These are phyloP conservation scores for Nibea albiflora DNA, from an alignment of 2,113 vertebrate species.

Conservation along the genomic window DNA sequence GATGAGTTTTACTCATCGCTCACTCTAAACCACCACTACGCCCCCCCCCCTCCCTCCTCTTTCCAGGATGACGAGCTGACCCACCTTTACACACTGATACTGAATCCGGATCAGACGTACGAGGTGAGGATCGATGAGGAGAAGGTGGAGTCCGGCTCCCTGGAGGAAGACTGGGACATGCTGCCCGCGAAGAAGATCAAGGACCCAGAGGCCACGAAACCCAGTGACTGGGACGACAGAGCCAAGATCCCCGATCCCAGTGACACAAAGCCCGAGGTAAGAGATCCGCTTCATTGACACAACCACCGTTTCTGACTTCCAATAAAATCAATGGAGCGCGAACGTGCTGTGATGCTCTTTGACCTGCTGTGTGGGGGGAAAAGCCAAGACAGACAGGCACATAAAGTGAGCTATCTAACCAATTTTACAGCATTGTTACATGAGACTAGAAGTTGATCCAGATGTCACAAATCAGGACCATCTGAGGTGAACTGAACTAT, in stretches of 20 bases:
- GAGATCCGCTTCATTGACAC: background rate
- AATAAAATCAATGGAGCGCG: too few species aligned
- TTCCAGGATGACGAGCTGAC: constrained; percentile 86
- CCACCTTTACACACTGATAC: constrained; percentile 87
- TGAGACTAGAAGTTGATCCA: too few species aligned
- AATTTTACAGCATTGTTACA: too few species aligned
- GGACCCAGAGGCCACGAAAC: constrained; percentile 79
- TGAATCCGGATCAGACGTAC: constrained; percentile 86
- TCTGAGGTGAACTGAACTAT: too few species aligned
- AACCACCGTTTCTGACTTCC: too few species aligned
- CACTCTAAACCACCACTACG: background rate
- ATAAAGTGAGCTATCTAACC: too few species aligned
- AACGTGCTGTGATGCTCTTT: too few species aligned
- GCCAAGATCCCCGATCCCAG: constrained; percentile 73
- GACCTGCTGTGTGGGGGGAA: too few species aligned
- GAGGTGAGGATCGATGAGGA: constrained; percentile 85
- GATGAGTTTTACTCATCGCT: background rate
- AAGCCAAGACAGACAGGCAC: too few species aligned
- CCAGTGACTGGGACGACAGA: constrained; percentile 78
- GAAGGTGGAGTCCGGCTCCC: constrained; percentile 81
- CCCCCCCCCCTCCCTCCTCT: too few species aligned
- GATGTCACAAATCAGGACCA: too few species aligned
- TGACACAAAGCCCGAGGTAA: constrained; percentile 81
- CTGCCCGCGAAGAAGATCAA: constrained; percentile 82
- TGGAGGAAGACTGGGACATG: constrained; percentile 88